Evolutionary conservation across 2,113 vertebrate species (phyloP).

Genomic region (Lamprologus speciosus): DNA sequence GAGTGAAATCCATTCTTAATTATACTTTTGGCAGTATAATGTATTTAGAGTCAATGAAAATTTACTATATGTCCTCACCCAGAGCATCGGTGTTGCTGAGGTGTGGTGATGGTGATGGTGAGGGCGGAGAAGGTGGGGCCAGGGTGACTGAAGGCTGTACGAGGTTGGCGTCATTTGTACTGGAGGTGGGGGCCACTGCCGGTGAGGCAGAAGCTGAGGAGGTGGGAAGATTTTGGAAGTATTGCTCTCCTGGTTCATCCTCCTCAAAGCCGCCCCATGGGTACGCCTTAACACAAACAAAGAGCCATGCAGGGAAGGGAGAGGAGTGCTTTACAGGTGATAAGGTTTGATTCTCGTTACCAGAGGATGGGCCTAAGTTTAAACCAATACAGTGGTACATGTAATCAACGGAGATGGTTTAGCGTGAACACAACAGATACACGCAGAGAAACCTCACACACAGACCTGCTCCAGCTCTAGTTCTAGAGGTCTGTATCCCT

Average conservation of each 20-base stretch:
- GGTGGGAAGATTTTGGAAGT: conserved; percentile 90
- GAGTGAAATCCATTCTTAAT: neutral
- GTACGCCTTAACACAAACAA: conserved; percentile 36
- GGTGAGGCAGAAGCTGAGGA: conserved; percentile 57
- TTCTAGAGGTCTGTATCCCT: conserved; percentile 92
- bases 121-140: conserved; percentile 16
- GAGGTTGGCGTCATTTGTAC: neutral
- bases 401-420: neutral
- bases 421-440: neutral
- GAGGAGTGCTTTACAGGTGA: neutral
- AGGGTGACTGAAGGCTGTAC: neutral
- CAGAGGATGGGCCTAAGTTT: neutral
- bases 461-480: conserved; percentile 91
- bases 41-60: neutral
- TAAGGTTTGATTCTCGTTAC: neutral
- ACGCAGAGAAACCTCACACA: neutral
- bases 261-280: conserved; percentile 88
- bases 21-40: neutral
- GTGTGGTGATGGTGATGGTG: conserved; percentile 56
- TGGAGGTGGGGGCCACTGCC: conserved; percentile 69
- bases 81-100: conserved; percentile 63
- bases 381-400: neutral
- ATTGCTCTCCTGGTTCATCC: conserved; percentile 92
- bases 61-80: conserved; percentile 19
- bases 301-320: neutral